Percentiles rank a stretch among this genome's conserved stretches.
Evolutionary conservation across 2,888 invertebrate genomes (phyloP).

Genomic region (Cylindroiulus punctatus): DNA sequence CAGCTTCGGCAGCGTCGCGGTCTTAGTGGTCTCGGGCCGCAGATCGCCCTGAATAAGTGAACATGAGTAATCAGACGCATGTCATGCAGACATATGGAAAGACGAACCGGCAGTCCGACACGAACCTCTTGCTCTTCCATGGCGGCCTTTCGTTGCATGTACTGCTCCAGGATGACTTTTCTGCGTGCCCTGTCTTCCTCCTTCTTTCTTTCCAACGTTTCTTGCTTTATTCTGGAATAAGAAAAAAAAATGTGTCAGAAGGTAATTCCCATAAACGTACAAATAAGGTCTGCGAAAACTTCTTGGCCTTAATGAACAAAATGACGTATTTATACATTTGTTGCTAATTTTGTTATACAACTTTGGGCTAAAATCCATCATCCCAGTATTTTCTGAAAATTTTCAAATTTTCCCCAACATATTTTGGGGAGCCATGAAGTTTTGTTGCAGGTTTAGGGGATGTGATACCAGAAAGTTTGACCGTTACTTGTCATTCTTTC

Average conservation of each 20-base stretch:
- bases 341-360: too few species aligned
- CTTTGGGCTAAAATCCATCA: too few species aligned
- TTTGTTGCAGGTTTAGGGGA: too few species aligned
- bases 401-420: too few species aligned
- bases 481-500: not conserved
- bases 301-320: too few species aligned
- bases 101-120: not conserved
- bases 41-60: not conserved
- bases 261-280: too few species aligned
- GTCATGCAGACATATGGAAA: too few species aligned
- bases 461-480: too few species aligned
- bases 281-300: too few species aligned
- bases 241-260: not conserved
- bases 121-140: slow-evolving; percentile 75
- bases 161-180: slow-evolving; percentile 89
- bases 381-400: too few species aligned
- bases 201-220: slow-evolving; percentile 73
- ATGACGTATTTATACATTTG: too few species aligned
- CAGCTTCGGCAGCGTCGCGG: slow-evolving; percentile 60
- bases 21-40: slow-evolving; percentile 54
- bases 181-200: slow-evolving; percentile 89
- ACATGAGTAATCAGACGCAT: not conserved
- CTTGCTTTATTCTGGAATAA: slow-evolving; percentile 73
- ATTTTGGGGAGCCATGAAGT: too few species aligned
- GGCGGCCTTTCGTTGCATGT: slow-evolving; percentile 89